phyloP scores from a whole-genome alignment of 2,797 vertebrate genomes.

The Muscicapa comitata region DNA sequence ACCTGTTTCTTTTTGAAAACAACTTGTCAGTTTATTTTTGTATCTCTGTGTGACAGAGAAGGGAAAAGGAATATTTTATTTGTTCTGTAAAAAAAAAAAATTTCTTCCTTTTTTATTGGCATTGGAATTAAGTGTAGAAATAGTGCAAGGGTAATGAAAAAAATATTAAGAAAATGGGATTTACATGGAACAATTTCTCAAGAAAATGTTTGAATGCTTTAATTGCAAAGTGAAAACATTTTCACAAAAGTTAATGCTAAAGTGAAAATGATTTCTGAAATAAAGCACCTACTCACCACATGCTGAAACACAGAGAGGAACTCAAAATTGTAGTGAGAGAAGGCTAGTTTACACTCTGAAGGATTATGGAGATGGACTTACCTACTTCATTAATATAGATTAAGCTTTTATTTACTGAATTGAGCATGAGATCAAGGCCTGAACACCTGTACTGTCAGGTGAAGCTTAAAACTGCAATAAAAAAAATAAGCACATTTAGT shows the following conservation, averaged over 20 bases:
- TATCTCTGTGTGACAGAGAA: neutral
- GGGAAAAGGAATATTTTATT: neutral
- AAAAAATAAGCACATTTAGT: neutral
- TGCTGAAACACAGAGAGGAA: neutral
- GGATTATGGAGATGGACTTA: neutral
- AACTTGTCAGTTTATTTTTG: neutral
- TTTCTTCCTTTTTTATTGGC: neutral
- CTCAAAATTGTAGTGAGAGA: neutral
- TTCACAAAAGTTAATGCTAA: neutral
- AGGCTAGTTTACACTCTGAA: neutral
- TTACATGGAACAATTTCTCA: neutral
- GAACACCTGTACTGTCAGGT: neutral
- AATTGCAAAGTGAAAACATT: neutral
- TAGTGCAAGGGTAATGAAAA: neutral
- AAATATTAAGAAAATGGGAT: neutral
- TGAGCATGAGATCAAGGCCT: neutral
- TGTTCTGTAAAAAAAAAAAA: neutral
- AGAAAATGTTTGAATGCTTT: neutral
- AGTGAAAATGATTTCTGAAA: neutral
- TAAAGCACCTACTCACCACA: fast-evolving
- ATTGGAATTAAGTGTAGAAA: neutral
- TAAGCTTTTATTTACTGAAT: neutral
- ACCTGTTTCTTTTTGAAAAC: neutral
- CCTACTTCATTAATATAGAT: neutral
- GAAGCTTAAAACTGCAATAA: neutral